phyloP scores from a whole-genome alignment of 2,113 vertebrate genomes.

The Procapra przewalskii region DNA sequence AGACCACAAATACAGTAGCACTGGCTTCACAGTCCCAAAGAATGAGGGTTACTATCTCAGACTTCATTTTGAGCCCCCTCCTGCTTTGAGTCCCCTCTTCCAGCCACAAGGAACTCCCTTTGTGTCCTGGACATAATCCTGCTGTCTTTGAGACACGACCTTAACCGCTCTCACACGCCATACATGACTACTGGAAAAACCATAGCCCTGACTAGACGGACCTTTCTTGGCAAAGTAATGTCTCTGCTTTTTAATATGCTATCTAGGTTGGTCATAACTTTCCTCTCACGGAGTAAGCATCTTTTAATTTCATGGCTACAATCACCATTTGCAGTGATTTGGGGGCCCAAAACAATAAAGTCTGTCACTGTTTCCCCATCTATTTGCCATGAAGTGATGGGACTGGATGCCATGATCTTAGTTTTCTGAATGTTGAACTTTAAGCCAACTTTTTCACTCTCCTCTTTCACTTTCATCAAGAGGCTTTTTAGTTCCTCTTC shows the following conservation, averaged over 20 bases:
- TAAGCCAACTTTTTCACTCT: background rate
- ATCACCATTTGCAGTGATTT: background rate
- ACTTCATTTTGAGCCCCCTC: background rate
- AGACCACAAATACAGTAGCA: background rate
- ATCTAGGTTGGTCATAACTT: background rate
- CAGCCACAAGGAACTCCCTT: background rate
- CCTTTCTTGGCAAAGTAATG: background rate
- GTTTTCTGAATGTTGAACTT: background rate
- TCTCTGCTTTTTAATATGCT: background rate
- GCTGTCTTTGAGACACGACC: background rate
- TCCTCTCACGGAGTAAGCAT: background rate
- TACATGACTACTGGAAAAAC: background rate
- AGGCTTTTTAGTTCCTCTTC: too few species aligned
- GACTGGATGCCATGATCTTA: background rate
- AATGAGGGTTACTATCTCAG: background rate
- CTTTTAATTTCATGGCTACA: background rate
- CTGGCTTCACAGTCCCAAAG: background rate
- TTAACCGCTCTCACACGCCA: background rate
- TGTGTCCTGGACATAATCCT: background rate
- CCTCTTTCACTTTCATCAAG: background rate
- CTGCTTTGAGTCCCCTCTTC: background rate
- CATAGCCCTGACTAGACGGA: background rate
- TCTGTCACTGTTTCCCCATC: background rate
- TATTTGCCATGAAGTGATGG: background rate
- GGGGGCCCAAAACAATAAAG: rapidly evolving